phyloP scores from a whole-genome alignment of 2,113 vertebrate genomes.

The Catharus fuscescens region DNA sequence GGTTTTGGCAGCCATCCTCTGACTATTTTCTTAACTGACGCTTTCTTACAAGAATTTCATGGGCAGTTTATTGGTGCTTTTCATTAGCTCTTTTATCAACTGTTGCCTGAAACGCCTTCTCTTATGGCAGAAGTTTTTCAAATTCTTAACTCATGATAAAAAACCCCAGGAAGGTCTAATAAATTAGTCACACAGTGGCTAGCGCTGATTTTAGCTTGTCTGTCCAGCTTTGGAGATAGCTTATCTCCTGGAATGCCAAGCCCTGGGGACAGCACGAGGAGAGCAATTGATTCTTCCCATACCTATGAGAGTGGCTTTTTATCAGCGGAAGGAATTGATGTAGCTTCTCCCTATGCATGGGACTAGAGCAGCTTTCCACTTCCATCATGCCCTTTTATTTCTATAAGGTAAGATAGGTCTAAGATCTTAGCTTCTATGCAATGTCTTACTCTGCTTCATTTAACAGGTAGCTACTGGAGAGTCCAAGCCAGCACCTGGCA shows the following conservation, averaged over 20 bases:
- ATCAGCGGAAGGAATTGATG: background rate
- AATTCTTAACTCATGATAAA: slow-evolving; percentile 43
- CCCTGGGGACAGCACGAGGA: background rate
- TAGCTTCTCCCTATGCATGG: background rate
- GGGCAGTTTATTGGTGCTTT: slow-evolving; percentile 23
- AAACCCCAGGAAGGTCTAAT: background rate
- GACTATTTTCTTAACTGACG: slow-evolving; percentile 41
- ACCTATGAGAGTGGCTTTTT: background rate
- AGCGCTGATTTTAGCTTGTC: slow-evolving; percentile 1
- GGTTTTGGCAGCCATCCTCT: background rate
- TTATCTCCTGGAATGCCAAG: slow-evolving; percentile 29
- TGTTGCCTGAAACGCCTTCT: slow-evolving; percentile 35
- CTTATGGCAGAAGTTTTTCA: slow-evolving; percentile 40
- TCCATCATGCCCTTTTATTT: background rate
- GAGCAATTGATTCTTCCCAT: background rate
- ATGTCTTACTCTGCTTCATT: background rate
- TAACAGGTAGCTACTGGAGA: background rate
- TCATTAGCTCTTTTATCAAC: slow-evolving; percentile 44
- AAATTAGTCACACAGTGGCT: slow-evolving; percentile 43
- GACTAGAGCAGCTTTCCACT: background rate
- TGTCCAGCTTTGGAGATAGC: slow-evolving; percentile 9
- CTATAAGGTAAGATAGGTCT: background rate
- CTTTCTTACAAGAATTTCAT: slow-evolving; percentile 42
- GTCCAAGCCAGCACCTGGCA: background rate
- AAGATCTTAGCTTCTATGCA: background rate